Evolutionary conservation across 2,113 vertebrate species (phyloP).

Genomic region (Podarcis raffonei): DNA sequence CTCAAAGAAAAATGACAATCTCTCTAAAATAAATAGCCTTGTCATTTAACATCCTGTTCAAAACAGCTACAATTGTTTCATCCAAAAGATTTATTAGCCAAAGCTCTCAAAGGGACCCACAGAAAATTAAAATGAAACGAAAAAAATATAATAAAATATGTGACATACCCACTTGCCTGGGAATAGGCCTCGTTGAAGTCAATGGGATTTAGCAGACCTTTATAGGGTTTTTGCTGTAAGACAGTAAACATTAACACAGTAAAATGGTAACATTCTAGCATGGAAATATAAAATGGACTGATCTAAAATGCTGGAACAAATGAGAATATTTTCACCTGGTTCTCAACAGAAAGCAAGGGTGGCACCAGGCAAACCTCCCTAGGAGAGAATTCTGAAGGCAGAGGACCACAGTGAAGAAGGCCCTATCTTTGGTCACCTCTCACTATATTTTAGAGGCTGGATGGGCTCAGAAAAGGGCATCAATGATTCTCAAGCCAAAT

Average conservation of each 20-base stretch:
- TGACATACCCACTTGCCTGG: neutral
- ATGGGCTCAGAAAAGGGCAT: neutral
- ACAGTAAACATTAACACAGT: neutral
- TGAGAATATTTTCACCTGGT: neutral
- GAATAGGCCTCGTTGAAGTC: neutral
- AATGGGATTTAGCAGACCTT: neutral
- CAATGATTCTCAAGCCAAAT: neutral
- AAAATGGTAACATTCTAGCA: neutral
- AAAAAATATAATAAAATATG: neutral
- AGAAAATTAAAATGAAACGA: neutral
- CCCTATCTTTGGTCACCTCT: neutral
- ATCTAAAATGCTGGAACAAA: neutral
- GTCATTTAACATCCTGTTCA: slow-evolving; percentile 9
- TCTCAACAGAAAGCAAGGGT: neutral
- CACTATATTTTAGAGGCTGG: neutral
- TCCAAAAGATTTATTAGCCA: neutral
- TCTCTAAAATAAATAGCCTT: neutral
- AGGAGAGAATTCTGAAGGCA: neutral
- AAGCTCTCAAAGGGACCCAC: neutral
- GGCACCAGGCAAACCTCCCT: neutral
- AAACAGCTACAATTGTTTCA: neutral
- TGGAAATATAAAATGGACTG: neutral
- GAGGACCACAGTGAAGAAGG: too few relatives aligned
- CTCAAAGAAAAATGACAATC: neutral
- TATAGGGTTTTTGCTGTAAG: neutral